phyloP scores from a whole-genome alignment of 2,888 invertebrate species.

The Lycia hirtaria region DNA sequence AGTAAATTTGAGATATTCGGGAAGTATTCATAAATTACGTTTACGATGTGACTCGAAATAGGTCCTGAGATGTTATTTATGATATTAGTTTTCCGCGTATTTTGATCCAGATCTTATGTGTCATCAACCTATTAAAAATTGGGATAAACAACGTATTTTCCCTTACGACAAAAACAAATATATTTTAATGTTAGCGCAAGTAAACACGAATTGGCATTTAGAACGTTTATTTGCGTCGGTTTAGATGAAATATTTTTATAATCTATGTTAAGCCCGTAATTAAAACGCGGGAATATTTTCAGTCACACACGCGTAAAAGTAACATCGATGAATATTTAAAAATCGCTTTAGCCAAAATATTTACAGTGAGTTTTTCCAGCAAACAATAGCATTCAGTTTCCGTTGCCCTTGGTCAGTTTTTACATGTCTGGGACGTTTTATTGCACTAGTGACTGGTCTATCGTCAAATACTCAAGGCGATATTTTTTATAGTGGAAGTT shows the following conservation, averaged over 20 bases:
- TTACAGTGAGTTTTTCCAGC: constrained; percentile 11
- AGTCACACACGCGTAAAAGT: background rate
- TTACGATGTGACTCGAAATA: constrained; percentile 7
- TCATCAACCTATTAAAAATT: constrained; percentile 12
- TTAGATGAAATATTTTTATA: constrained; percentile 14
- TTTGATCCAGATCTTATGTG: constrained; percentile 17
- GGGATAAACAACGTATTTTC: constrained; percentile 17
- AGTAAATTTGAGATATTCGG: background rate
- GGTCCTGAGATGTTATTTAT: background rate
- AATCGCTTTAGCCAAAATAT: constrained; percentile 12
- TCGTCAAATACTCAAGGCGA: constrained; percentile 18
- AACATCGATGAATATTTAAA: constrained; percentile 15
- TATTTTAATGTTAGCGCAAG: constrained; percentile 8
- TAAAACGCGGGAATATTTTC: constrained; percentile 3
- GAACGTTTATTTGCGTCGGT: constrained; percentile 13
- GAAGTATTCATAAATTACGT: background rate
- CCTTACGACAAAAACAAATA: constrained; percentile 6
- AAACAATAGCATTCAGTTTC: constrained; percentile 28
- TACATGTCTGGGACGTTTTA: constrained; percentile 26
- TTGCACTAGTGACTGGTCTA: constrained; percentile 21
- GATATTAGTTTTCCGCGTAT: background rate
- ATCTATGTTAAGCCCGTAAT: constrained; percentile 13
- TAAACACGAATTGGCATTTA: constrained; percentile 24
- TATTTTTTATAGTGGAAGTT: constrained; percentile 11
- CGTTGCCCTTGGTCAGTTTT: constrained; percentile 36